Evolutionary conservation across 2,888 invertebrate species (phyloP).

Genomic region (Crocallis elinguaria): DNA sequence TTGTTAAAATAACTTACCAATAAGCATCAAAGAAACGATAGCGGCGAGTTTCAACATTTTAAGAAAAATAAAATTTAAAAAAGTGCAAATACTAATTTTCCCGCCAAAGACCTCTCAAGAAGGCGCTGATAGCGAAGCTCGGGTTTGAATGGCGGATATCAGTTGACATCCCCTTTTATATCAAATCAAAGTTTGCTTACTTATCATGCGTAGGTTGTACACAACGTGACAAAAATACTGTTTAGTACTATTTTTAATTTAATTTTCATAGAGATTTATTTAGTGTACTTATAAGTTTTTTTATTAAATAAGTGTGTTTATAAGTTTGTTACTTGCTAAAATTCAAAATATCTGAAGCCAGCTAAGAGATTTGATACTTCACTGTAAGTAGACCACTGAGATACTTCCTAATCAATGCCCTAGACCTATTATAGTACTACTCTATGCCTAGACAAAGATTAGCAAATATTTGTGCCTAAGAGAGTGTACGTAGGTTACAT

Average conservation of each 20-base stretch:
- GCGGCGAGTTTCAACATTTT: constrained; percentile 71
- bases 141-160: constrained; percentile 47
- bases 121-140: constrained; percentile 44
- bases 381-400: no score
- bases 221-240: constrained; percentile 29
- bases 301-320: not conserved
- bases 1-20: constrained; percentile 60
- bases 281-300: not conserved
- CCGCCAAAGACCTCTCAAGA: constrained; percentile 41
- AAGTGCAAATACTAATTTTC: constrained; percentile 26
- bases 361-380: no score
- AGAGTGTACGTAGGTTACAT: no score
- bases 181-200: constrained; percentile 53
- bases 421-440: no score
- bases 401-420: no score
- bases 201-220: constrained; percentile 47
- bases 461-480: no score
- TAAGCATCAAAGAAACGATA: constrained; percentile 68
- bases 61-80: constrained; percentile 37
- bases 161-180: constrained; percentile 58
- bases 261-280: constrained; percentile 9
- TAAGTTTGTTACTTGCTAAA: no score
- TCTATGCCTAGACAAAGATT: no score
- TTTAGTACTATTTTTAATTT: constrained; percentile 16
- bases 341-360: no score